phyloP scores from a whole-genome alignment of 2,797 vertebrate species.

The Pseudochirops corinnae region DNA sequence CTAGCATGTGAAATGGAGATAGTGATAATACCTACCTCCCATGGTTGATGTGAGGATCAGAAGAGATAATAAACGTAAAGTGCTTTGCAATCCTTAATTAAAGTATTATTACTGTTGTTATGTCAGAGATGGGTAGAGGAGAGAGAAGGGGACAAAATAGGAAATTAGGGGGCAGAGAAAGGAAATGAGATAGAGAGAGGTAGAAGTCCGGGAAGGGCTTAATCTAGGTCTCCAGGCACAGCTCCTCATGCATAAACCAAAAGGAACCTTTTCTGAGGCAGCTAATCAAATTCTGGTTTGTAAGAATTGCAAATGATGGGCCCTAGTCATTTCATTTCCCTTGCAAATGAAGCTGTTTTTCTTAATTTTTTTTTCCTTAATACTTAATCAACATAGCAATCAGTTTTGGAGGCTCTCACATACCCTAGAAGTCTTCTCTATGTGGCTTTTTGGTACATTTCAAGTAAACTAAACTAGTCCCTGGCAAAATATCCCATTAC shows the following conservation, averaged over 20 bases:
- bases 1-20: not conserved
- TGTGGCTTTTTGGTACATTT: not conserved
- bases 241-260: constrained; percentile 55
- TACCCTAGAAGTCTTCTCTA: not conserved
- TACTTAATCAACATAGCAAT: constrained; percentile 65
- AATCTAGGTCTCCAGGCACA: not conserved
- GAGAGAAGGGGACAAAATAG: not conserved
- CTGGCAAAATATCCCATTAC: not conserved
- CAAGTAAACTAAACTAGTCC: not conserved
- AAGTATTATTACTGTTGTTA: not conserved
- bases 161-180: not conserved
- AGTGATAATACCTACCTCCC: not conserved
- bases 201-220: not conserved
- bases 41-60: not conserved
- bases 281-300: constrained; percentile 67
- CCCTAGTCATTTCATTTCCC: constrained; percentile 80
- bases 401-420: not conserved
- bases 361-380: not conserved
- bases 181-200: not conserved
- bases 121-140: not conserved
- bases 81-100: not conserved
- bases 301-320: constrained; percentile 36
- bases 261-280: not conserved
- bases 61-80: not conserved
- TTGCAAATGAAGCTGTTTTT: constrained; percentile 81